Evolutionary conservation across 2,888 invertebrate genomes (phyloP), one percentile per base, ranked within the genome.

Genomic region (Hirtodrosophila duncani): DNA sequence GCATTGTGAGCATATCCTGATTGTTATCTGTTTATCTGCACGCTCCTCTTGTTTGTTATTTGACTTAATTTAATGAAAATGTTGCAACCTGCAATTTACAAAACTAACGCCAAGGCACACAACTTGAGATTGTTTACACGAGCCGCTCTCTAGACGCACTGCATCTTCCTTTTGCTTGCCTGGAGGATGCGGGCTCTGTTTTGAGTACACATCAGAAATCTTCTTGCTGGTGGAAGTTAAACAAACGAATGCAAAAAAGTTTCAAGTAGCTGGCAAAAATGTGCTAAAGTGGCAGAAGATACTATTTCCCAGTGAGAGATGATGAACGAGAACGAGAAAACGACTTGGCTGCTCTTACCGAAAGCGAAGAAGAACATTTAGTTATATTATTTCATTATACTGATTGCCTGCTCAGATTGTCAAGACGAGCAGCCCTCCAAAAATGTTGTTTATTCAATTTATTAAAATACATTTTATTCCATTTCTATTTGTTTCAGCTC

Each of bases 31-130:
- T 20, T 17, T 23, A 9, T 9, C 13, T 29, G 11, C 14, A 9
- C 18, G 13, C 46, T 36, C 55, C 53, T 13, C 50, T 67, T 67
- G 62, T 60, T 78, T 63, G 67, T 57, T 74, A 58, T 67, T 67
- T 64, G 71, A 71, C 68, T 80, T 68, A 80, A 74, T 82, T 74
- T 82, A 78, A 82, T 82, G 82, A 82, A 79, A 80, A 77, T 74
- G 67, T 82, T 79, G 78, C 81, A 79, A 79, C 66, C 64, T 81
- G 79, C 70, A 77, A 74, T 81, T 81, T 69, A 64, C 64, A 74
- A 74, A 74, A 62, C 67, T 56, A 74, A 62, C 64, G 53, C 56
- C 30, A 58, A 53, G n/a, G n/a, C n/a, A n/a, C 53, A 69, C 46
- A 63, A 78, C 69, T 74, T 78, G 58, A 66, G 50, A 43, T 53